Percentiles rank a stretch among this genome's conserved stretches.
These are phyloP conservation scores for Plebejus melissa DNA, from an alignment of 2,888 invertebrate genomes.

Conservation along the genomic window DNA sequence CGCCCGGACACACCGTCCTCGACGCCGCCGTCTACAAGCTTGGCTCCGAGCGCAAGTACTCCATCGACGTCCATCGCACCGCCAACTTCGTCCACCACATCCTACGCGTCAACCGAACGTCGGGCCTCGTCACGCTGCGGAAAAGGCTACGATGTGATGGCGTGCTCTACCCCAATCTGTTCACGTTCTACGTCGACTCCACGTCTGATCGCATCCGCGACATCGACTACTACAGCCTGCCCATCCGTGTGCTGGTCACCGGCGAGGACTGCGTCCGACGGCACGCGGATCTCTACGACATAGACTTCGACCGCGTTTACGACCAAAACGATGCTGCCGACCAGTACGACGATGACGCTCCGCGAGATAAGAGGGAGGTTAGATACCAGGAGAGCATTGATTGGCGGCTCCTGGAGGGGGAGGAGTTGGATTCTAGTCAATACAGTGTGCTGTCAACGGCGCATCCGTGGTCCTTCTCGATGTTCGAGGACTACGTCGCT, in stretches of 20 bases:
- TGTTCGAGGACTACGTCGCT: slow-evolving; percentile 73
- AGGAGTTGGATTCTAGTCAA: slow-evolving; percentile 70
- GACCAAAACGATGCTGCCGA: slow-evolving; percentile 70
- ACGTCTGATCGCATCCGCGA: slow-evolving; percentile 87
- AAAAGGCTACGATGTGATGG: slow-evolving; percentile 88
- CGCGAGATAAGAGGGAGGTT: slow-evolving; percentile 63
- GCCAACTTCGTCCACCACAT: slow-evolving; percentile 90
- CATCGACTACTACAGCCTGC: slow-evolving; percentile 90
- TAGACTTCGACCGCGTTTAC: slow-evolving; percentile 78
- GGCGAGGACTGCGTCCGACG: slow-evolving; percentile 84
- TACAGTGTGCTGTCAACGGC: slow-evolving; percentile 69
- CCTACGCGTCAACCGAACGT: slow-evolving; percentile 85
- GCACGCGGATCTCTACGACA: slow-evolving; percentile 79
- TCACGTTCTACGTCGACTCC: slow-evolving; percentile 92
- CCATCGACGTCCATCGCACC: slow-evolving; percentile 88
- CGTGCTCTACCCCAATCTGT: slow-evolving; percentile 89
- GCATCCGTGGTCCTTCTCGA: slow-evolving; percentile 75
- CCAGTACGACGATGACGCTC: slow-evolving; percentile 65
- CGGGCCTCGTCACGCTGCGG: slow-evolving; percentile 86
- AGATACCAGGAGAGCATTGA: slow-evolving; percentile 59
- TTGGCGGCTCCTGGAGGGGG: slow-evolving; percentile 70
- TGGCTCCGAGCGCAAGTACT: slow-evolving; percentile 88
- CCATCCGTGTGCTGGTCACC: slow-evolving; percentile 85
- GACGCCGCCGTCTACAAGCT: slow-evolving; percentile 89
- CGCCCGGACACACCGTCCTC: slow-evolving; percentile 84